phyloP scores from a whole-genome alignment of 1,140 invertebrate species.

The Pogonus chalceus region DNA sequence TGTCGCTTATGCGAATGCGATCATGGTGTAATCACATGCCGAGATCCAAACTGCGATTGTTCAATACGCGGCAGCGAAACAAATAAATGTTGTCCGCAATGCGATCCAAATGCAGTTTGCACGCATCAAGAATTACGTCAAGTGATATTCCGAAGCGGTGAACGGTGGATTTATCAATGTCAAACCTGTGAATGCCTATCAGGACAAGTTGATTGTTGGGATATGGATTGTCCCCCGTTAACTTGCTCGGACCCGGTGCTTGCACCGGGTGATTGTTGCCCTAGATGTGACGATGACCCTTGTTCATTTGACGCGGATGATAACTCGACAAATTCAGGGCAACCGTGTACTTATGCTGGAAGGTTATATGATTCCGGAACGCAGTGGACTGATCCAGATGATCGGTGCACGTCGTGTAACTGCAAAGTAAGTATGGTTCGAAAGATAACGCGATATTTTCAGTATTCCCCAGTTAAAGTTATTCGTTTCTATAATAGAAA shows the following conservation, averaged over 20 bases:
- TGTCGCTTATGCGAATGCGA: constrained; percentile 52
- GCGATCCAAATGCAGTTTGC: constrained; percentile 58
- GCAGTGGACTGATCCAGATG: constrained; percentile 46
- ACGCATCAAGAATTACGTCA: constrained; percentile 67
- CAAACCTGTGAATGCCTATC: constrained; percentile 82
- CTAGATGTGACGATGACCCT: constrained; percentile 55
- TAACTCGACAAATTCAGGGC: constrained; percentile 21
- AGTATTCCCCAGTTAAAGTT: neutral
- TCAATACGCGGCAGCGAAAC: constrained; percentile 40
- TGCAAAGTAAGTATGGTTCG: constrained; percentile 69
- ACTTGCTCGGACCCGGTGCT: constrained; percentile 56
- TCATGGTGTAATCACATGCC: constrained; percentile 53
- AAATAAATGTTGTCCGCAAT: constrained; percentile 68
- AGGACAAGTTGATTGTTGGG: constrained; percentile 84
- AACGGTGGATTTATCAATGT: constrained; percentile 81
- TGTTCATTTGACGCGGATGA: constrained; percentile 31
- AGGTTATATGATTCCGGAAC: constrained; percentile 48
- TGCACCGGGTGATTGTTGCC: constrained; percentile 56
- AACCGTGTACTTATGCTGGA: constrained; percentile 48
- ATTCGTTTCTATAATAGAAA: neutral
- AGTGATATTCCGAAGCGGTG: constrained; percentile 64
- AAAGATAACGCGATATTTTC: neutral
- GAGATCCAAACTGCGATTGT: constrained; percentile 51
- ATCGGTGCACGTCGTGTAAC: constrained; percentile 63
- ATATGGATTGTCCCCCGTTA: constrained; percentile 67